Percentiles rank a stretch among this genome's conserved stretches.
Conservation (phyloP, 1,140 invertebrate genomes). For the Holcopasites calliopsidis region DNA sequence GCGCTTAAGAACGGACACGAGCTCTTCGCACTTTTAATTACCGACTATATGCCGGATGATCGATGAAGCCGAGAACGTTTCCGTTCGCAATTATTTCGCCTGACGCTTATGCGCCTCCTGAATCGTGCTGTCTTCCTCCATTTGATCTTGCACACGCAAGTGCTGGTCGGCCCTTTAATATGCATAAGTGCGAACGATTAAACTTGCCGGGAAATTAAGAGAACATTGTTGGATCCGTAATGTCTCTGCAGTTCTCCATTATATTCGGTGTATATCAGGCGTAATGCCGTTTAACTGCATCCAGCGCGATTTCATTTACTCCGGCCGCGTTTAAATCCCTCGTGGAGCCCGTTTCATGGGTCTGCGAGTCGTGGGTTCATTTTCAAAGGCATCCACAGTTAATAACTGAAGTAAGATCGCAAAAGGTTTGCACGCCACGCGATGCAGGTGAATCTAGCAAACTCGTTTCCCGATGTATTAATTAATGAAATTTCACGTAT, state of each 20-base stretch:
- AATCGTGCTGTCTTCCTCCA: not conserved
- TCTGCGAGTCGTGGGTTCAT: conserved; percentile 24
- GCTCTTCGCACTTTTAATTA: conserved; percentile 25
- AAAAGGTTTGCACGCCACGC: not conserved
- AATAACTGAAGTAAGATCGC: conserved; percentile 23
- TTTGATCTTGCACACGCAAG: not conserved
- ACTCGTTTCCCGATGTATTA: not conserved
- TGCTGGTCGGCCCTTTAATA: not conserved
- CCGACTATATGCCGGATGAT: conserved; percentile 16
- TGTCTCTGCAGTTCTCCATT: conserved; percentile 34
- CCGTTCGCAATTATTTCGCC: conserved; percentile 27
- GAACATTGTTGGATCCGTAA: conserved; percentile 36
- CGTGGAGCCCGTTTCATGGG: conserved; percentile 1
- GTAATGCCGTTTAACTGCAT: conserved; percentile 41
- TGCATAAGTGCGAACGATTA: conserved; percentile 32
- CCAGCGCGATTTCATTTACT: conserved; percentile 41
- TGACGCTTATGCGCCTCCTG: conserved; percentile 12
- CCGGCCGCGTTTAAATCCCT: conserved; percentile 36
- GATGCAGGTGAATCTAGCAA: not conserved
- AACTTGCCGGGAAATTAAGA: conserved; percentile 36
- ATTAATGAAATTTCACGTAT: conserved; percentile 35
- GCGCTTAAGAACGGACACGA: not conserved
- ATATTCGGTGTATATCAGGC: conserved; percentile 44
- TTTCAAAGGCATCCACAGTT: conserved; percentile 37
- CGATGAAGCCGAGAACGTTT: conserved; percentile 33